Evolutionary conservation across 2,113 vertebrate genomes (phyloP), one percentile per base, ranked within the genome.

Genomic region (Talpa occidentalis): DNA sequence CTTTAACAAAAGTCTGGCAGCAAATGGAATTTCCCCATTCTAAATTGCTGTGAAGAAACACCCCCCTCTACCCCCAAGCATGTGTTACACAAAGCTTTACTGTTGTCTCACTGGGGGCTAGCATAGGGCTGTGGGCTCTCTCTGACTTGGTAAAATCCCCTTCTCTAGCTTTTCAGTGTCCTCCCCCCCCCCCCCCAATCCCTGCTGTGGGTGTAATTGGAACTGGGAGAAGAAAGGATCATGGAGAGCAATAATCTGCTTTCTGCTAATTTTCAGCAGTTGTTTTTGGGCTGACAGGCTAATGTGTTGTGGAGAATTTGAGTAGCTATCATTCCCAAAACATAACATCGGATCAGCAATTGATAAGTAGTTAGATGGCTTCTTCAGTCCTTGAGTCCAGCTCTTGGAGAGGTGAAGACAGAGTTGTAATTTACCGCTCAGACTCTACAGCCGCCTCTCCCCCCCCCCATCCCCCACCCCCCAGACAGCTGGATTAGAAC

Each of bases 1-100:
- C 90, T 96, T 86, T 92, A 96, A 95, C 95, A 92, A 69, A 96
- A 93, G 91, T 80, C 87, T 94, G 95, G 97, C 91, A 73, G 4
- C 30, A 44, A 37, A 77, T 26, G 15, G 81, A 56, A 32, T 94
- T 93, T 95, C 90, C 73, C 90, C 83, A 91, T 92, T 96, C 74
- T 56, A 56, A 37, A 40, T 95, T 19, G 11, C 93, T 42, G 72
- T 84, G 91, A 83, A 93, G 96, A 91, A 70, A 66, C 69, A 37
- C 49, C 82, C 42, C 47, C 28, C 15, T 62, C 85, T 49, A 59
- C 64, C 10, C 24, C 60, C 60, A 56, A 81, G 96, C 94, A 32
- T 91, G 95, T 70, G 77, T 56, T 44, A 3, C 85, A 96, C 96
- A 96, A 93, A 95, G 96, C 88, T 14, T 44, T 35, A 70, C 96